phyloP scores from a whole-genome alignment of 2,888 invertebrate species.

The Heliconius aoede region DNA sequence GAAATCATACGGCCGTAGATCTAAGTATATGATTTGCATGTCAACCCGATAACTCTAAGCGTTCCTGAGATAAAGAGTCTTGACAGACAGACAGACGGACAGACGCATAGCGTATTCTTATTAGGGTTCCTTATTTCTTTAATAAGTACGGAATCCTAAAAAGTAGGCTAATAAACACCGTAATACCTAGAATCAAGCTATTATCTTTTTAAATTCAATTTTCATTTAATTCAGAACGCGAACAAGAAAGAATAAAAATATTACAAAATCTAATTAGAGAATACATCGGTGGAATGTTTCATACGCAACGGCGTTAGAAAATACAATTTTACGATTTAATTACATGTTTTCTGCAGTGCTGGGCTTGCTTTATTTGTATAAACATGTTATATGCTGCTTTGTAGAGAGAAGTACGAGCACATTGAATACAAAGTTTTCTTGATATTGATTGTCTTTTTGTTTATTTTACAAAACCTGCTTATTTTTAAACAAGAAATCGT shows the following conservation, averaged over 20 bases:
- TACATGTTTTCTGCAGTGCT: slow-evolving; percentile 6
- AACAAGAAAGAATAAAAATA: slow-evolving; percentile 12
- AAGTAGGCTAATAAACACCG: no score
- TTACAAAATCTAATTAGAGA: slow-evolving; percentile 21
- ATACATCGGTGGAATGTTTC: slow-evolving; percentile 10
- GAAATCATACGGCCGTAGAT: no score
- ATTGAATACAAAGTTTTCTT: slow-evolving; percentile 1
- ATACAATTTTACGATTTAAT: slow-evolving; percentile 18
- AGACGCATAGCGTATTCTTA: no score
- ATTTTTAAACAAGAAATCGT: neutral
- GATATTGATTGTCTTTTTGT: neutral
- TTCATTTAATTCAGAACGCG: slow-evolving; percentile 4
- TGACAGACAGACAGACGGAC: no score
- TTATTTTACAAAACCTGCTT: neutral
- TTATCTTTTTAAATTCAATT: neutral
- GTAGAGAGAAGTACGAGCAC: slow-evolving; percentile 2
- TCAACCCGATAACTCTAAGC: no score
- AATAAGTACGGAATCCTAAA: no score
- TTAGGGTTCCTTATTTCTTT: no score
- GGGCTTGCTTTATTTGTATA: slow-evolving; percentile 5
- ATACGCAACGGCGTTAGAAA: slow-evolving; percentile 18
- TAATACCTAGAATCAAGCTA: neutral
- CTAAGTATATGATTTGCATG: no score
- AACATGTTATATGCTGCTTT: slow-evolving; percentile 3
- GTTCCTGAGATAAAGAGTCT: no score